Conservation (phyloP, 1,140 invertebrate genomes). For the Saccostrea echinata region DNA sequence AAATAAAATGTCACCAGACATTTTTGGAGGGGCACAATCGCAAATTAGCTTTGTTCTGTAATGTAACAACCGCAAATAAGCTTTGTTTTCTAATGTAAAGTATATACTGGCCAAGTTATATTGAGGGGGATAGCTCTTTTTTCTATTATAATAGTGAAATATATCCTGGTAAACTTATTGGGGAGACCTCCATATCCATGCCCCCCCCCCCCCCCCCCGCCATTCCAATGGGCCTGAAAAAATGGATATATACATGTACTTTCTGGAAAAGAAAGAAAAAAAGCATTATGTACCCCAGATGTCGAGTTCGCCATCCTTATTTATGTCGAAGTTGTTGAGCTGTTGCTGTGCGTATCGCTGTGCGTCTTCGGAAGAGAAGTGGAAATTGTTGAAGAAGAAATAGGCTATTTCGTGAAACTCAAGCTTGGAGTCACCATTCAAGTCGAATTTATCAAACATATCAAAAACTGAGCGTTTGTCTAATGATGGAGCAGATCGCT, state of each 20-base stretch:
- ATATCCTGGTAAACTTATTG: neutral
- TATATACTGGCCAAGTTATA: no score
- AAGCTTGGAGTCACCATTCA: neutral
- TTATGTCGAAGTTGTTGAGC: constrained; percentile 24
- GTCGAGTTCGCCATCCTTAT: neutral
- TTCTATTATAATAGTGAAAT: neutral
- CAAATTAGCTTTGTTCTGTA: no score
- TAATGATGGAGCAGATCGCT: neutral
- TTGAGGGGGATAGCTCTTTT: no score
- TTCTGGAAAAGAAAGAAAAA: neutral
- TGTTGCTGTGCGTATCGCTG: constrained; percentile 7
- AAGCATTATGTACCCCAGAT: neutral
- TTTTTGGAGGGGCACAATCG: no score
- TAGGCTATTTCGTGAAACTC: constrained; percentile 31
- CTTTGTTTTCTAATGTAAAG: no score
- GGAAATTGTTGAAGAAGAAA: constrained; percentile 31
- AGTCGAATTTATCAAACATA: constrained; percentile 15
- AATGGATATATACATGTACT: neutral
- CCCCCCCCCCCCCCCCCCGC: no score
- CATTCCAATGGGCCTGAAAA: neutral
- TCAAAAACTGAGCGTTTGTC: constrained; percentile 27
- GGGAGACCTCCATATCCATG: no score
- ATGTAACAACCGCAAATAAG: no score
- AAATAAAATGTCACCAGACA: no score
- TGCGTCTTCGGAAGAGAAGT: neutral